Evolutionary conservation across 2,113 vertebrate species (phyloP), one percentile per base, ranked within the genome.

Genomic region (Sinocyclocheilus grahami): DNA sequence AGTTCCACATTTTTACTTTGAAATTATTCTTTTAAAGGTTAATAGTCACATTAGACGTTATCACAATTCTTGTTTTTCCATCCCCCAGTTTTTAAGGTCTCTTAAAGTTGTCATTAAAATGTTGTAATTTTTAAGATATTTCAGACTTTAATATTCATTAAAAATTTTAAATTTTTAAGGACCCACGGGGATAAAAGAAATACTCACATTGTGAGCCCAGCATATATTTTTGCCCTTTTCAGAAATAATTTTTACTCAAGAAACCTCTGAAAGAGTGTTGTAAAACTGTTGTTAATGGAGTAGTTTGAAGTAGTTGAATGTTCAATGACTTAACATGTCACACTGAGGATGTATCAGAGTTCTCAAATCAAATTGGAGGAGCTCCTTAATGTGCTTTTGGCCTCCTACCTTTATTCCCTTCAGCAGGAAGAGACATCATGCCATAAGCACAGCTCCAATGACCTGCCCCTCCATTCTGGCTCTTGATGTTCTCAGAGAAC

Each of bases 281-380:
- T 13, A 58, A 13, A 79, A 39, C 51, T 39, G 8, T 60, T 78
- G 60, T 69, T 48, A 62, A 48, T 27, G 12, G 27, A 75, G 77
- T n/a, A 37, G 30, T 30, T 58, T 69, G 6, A 78, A 79, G 48
- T 12, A 84, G 63, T 14, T 79, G n/a, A 76, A 74, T 48, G 83
- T 37, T 62, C 16, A 39, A 3, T 78, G 62, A 48, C 27, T 51
- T 16, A 16, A 55, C 62, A 24, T 27, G 27, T 39, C 46, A 20
- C 30, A 55, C 3, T 33, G 30, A 75, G 37, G 71, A 76, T 27
- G 58, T 27, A 30, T 60, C 22, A 39, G 48, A 55, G 69, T 75
- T 84, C 69, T 84, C 62, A 55, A 39, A 58, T 12, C 46, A 72
- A 39, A 55, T 13, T 58, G 24, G 53, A 55, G 46, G 37, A 33